Evolutionary conservation across 2,113 vertebrate species (phyloP).

Genomic region (Corydoras sp.): DNA sequence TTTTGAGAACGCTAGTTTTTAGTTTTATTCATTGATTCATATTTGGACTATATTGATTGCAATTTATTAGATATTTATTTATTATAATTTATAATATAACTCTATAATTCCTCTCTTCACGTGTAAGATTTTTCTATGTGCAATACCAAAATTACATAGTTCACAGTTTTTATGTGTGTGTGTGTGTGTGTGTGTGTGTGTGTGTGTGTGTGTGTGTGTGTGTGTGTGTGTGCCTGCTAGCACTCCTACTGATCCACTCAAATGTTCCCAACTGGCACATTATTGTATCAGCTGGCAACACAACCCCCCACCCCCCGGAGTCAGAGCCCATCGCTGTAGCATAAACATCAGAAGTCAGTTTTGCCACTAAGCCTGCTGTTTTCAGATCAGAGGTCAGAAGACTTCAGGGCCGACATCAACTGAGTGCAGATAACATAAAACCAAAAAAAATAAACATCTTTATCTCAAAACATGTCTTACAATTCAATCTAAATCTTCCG

Average conservation of each 20-base stretch:
- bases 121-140: no score
- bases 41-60: not conserved
- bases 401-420: not conserved
- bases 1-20: no score
- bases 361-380: not conserved
- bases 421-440: not conserved
- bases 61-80: no score
- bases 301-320: not conserved
- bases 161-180: no score
- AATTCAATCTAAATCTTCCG: no score
- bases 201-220: not conserved
- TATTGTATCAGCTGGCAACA: conserved; percentile 10
- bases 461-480: not conserved
- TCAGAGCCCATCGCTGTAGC: conserved; percentile 2
- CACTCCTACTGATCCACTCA: conserved; percentile 9
- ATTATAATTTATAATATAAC: no score
- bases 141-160: no score
- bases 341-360: conserved; percentile 23
- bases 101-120: no score
- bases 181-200: not conserved
- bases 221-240: not conserved
- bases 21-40: no score
- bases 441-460: not conserved
- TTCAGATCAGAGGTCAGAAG: conserved; percentile 15
- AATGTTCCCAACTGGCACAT: conserved; percentile 24